Percentiles rank a stretch among this genome's conserved stretches.
Conservation (phyloP, 2,797 vertebrate genomes). For the Leptoclinus maculatus region DNA sequence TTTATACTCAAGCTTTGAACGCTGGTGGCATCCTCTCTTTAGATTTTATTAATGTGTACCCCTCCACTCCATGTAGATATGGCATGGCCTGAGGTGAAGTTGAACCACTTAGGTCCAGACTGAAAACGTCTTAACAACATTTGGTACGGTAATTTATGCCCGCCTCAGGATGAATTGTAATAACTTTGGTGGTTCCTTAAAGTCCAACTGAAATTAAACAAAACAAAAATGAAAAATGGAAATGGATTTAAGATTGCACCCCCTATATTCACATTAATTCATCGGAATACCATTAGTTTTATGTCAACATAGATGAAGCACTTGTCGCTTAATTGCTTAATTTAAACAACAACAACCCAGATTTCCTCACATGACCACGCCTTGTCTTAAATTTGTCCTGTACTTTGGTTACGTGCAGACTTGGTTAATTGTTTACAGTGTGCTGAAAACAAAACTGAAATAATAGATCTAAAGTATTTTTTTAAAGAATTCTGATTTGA, state of each 20-base stretch:
- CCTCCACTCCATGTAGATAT: slow-evolving; percentile 10
- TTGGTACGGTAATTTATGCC: not conserved
- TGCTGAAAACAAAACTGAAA: not conserved
- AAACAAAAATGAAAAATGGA: not conserved
- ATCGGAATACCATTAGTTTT: not conserved
- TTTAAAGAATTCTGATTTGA: not conserved
- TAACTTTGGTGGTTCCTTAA: not conserved
- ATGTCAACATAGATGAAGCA: not conserved
- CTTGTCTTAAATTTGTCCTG: not conserved
- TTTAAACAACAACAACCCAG: not conserved
- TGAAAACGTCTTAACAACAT: not conserved
- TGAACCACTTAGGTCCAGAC: not conserved
- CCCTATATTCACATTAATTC: not conserved
- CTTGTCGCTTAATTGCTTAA: too few species aligned
- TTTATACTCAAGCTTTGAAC: slow-evolving; percentile 44
- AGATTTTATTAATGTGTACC: slow-evolving; percentile 22
- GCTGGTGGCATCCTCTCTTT: slow-evolving; percentile 21
- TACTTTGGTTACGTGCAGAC: not conserved
- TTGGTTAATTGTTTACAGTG: not conserved
- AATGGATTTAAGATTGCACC: not conserved
- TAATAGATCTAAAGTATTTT: not conserved
- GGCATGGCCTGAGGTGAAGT: slow-evolving; percentile 26
- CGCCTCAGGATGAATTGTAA: not conserved
- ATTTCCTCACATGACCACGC: not conserved
- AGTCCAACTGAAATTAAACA: not conserved